Evolutionary conservation across 1,140 invertebrate species (phyloP), one percentile per base, ranked within the genome.

Genomic region (Antheraea mylitta): DNA sequence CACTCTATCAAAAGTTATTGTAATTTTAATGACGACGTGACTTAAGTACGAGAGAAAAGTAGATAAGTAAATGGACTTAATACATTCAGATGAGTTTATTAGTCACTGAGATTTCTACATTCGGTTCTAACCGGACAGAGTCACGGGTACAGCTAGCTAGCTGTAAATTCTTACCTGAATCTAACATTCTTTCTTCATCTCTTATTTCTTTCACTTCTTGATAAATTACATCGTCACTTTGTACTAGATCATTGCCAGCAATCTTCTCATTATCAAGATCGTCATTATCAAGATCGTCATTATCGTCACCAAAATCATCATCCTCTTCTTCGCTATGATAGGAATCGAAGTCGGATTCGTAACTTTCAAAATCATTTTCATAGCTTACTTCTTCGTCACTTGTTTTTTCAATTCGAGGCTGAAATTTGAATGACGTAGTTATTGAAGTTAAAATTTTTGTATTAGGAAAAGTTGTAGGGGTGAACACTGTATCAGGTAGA

Each of bases 311-410:
- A 0, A 67, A 48, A 10, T 66, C 30, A 16, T 53, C 16, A 16
- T 53, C 45, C 1, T 53, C 45, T 67, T 13, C 18, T 3, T 78
- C 76, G 64, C 83, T 88, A 30, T 87, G 78, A 72, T 92, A 93
- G 0, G 92, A 93, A 53, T 94, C 94, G 69, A 94, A 94, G 82
- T 94, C 94, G 1, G 93, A 94, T 76, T 93, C 93, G 70, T 94
- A 94, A 19, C 93, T 94, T 70, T 94, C 94, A 66, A 94, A 94
- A 77, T 94, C 94, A 68, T 94, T 93, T 86, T 94, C 93, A 67
- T 94, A 94, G 69, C 81, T 90, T 0, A 86, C 60, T 18, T 92
- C 87, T 45, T 91, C 83, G 16, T 91, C 86, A 42, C 80, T 85
- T 0, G 72, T 66, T 69, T 81, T 76, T 0, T 81, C 76, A n/a